Evolutionary conservation across 2,888 invertebrate species (phyloP).

Genomic region (Philaethria dido): DNA sequence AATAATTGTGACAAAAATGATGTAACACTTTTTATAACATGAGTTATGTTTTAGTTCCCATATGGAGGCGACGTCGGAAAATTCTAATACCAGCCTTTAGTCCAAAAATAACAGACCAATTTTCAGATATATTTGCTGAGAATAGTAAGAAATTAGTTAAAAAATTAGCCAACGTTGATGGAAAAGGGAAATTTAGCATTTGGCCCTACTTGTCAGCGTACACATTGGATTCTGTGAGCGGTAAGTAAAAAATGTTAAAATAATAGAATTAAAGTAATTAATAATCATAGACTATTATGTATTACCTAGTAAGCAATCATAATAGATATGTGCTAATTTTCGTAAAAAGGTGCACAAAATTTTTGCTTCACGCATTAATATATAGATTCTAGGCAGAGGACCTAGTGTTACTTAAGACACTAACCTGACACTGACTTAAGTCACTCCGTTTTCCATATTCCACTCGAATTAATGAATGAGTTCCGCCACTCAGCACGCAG

Average conservation of each 20-base stretch:
- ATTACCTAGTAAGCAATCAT: neutral
- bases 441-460: too few species aligned
- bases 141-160: constrained; percentile 79
- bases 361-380: too few species aligned
- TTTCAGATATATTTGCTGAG: constrained; percentile 85
- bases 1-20: too few species aligned
- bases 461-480: too few species aligned
- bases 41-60: constrained; percentile 59
- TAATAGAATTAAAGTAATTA: too few species aligned
- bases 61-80: constrained; percentile 86
- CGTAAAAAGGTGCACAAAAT: too few species aligned
- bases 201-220: constrained; percentile 82
- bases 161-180: constrained; percentile 56
- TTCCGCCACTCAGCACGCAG: too few species aligned
- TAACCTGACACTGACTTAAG: too few species aligned
- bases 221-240: constrained; percentile 86
- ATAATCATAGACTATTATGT: too few species aligned
- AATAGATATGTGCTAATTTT: too few species aligned
- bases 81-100: constrained; percentile 87
- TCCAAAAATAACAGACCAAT: constrained; percentile 86
- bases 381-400: too few species aligned
- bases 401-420: too few species aligned
- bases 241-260: constrained; percentile 64
- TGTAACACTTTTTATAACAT: neutral
- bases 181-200: constrained; percentile 70